phyloP scores from a whole-genome alignment of 2,113 vertebrate genomes.

The Rhabdornis inornatus region DNA sequence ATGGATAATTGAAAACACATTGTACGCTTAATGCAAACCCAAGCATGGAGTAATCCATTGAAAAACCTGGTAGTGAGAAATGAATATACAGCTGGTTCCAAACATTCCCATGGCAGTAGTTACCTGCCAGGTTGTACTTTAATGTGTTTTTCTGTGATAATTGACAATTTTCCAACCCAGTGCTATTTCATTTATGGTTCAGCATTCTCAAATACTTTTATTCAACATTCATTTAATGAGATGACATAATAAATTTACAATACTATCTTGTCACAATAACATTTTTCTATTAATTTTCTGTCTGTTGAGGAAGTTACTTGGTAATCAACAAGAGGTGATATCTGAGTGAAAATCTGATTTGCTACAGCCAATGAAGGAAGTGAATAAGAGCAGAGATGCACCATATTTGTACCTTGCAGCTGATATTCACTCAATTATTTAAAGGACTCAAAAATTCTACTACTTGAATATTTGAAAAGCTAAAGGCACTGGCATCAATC shows the following conservation, averaged over 20 bases:
- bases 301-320: background rate
- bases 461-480: background rate
- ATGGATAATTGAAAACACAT: conserved; percentile 43
- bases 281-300: background rate
- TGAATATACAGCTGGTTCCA: background rate
- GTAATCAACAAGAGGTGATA: background rate
- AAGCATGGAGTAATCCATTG: background rate
- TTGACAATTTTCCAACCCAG: background rate
- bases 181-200: background rate
- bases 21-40: background rate
- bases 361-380: background rate
- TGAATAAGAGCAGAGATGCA: background rate
- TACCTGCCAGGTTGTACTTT: background rate
- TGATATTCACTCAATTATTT: background rate
- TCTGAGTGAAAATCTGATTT: background rate
- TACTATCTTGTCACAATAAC: background rate
- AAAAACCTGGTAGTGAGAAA: background rate
- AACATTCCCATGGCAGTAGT: background rate
- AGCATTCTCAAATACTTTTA: background rate
- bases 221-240: background rate
- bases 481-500: background rate
- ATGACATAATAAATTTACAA: background rate
- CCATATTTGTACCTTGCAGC: background rate
- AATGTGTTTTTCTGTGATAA: background rate
- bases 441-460: background rate